phyloP scores from a whole-genome alignment of 2,797 vertebrate genomes.

The Pitangus sulphuratus region DNA sequence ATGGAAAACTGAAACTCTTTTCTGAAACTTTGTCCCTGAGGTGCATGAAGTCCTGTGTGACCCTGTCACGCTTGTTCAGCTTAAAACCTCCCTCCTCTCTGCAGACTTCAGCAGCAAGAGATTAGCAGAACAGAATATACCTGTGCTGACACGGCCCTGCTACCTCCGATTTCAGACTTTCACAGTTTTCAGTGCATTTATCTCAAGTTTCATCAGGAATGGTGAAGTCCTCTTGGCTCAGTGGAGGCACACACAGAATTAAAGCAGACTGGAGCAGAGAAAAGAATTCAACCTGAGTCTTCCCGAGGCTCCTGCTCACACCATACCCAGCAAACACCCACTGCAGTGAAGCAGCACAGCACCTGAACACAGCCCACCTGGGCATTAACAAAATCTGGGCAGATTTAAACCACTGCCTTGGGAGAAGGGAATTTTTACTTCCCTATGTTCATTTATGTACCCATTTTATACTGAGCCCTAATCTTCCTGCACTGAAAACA shows the following conservation, averaged over 20 bases:
- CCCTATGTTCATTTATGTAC: accelerated
- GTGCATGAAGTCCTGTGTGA: background rate
- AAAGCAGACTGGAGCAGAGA: background rate
- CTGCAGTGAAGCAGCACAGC: accelerated
- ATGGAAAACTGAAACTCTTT: background rate
- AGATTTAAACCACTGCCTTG: background rate
- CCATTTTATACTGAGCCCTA: background rate
- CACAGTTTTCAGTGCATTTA: background rate
- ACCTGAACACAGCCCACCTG: background rate
- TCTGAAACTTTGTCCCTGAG: constrained; percentile 12
- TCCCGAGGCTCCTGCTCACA: background rate
- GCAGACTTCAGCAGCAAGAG: background rate
- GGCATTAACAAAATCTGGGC: background rate
- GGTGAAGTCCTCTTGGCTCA: background rate
- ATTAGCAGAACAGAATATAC: background rate
- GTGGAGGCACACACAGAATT: background rate
- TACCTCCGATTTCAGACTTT: background rate
- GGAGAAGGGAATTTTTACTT: background rate
- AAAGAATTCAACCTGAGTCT: background rate
- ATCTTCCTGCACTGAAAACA: background rate
- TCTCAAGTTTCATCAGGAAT: background rate
- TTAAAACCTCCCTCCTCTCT: background rate
- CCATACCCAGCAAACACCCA: background rate
- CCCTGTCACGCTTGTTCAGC: background rate
- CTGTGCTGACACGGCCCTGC: background rate